Base-by-base conservation (phyloP, 2,113 vertebrate genomes). In the Antigone vipio region DNA sequence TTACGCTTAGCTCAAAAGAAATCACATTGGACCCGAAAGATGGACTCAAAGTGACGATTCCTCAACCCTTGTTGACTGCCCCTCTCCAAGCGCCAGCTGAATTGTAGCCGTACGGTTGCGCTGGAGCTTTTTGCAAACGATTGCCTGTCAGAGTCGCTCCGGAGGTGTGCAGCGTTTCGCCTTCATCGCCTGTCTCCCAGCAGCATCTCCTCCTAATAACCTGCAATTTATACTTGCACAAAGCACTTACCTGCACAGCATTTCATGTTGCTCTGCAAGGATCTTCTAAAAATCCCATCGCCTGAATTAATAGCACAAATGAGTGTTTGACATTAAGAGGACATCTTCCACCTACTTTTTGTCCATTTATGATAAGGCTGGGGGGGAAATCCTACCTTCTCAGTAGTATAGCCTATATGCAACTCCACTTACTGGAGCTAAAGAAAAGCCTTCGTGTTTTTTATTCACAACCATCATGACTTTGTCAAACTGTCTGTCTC, bases 61-160 rank as follows among this genome's bases (percentile, higher is more conserved):
- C 45, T 50, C 59, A 80, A 22, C 6, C 8, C 21, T 30, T 59
- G 66, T 34, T 49, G 75, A 44, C 7, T 45, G 19, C 3, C 23
- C 24, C 15, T 78, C 53, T 75, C 52, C 47, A 75, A 47, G 20
- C 0, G 0, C 27, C 9, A 1, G 15, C 8, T 8, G 59, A 93
- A 58, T 2, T 59, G 79, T 35, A 69, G n/a, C 47, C 30, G n/a
- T 15, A 15, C 0, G 0, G 32, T 9, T 23, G 44, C 0, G 0
- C 32, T 22, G 42, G 34, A 89, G 56, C n/a, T 60, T 63, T 74
- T 13, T 38, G 38, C 45, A 45, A 74, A 49, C 0, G 0, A 38
- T 11, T 40, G 2, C 30, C 35, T 49, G 35, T 12, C 6, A 5
- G 12, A 83, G 44, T 2, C 1, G 2, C 66, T 64, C 64, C 0